Base-by-base conservation (phyloP, 2,888 invertebrate genomes). In the Clistopyga incitator region DNA sequence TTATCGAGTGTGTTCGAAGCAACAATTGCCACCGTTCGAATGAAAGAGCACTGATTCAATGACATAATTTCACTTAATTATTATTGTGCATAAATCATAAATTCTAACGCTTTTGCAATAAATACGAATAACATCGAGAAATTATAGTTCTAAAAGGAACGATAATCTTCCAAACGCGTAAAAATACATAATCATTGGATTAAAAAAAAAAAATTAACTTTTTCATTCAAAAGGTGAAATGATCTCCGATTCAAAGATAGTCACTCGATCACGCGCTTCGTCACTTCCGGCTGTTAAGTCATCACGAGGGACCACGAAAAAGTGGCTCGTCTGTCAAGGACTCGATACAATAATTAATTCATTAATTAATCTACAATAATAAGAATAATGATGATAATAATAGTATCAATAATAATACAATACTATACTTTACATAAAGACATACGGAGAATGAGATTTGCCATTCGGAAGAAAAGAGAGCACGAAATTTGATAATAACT, bases 251-350 rank as follows among this genome's bases (percentile, higher is more conserved):
- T 68, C 67, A 18, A 42, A 42, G 20, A 64, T 23, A 59, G 10
- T 61, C 47, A 50, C 42, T 84, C 77, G 72, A 50, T 45, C 38
- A 64, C 47, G 42, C 67, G 76, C 76, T 83, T 65, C 72, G 83
- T 77, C 61, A 59, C 76, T 56, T 83, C 79, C 83, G 83, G 65
- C 45, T 80, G 72, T 67, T 56, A 47, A 80, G 71, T 76, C 70
- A 71, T 81, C 77, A 34, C 72, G 77, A 80, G 38, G 38, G 8
- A 82, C 54, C 64, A 59, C 61, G n/a, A 56, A 72, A 61, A 74
- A 50, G 54, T 42, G 11, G 72, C 61, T 72, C 76, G 42, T 72
- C 56, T 38, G 52, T 59, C 38, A 76, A 59, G 45, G 71, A 71
- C 71, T 71, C 70, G 34, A 71, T 67, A 67, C 47, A 45, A 72